Base-by-base conservation (phyloP, 2,888 invertebrate species). In the Oscheius onirici region DNA sequence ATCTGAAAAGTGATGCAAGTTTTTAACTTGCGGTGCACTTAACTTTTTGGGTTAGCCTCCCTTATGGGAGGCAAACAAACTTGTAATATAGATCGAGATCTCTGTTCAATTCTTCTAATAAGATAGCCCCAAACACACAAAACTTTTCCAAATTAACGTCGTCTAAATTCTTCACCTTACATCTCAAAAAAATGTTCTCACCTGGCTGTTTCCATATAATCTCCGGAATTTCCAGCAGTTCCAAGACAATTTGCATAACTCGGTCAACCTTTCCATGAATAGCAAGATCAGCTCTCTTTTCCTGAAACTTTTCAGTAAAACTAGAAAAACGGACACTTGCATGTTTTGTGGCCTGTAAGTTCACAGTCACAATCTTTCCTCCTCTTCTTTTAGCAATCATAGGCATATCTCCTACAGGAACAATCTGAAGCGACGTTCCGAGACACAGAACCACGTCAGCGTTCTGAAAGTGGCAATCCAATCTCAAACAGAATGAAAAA, bases 271-370 rank as follows among this genome's bases (percentile, higher is more conserved):
- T 76, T 3, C 76, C 82, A 55, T 86, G 83, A n/a, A 86, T 83
- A 13, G 82, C 77, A 26, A 86, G 65, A 67, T 83, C 83, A 2
- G 80, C 81, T 24, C 75, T 78, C 57, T 76, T 77, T 43, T 85
- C 80, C 84, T 84, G 69, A 24, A 80, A 75, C 13, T 17, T 34
- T 15, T 20, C 65, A n/a, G 15, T 40, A 49, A 17, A 10, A 6
- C n/a, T 28, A 52, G 11, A 26, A 17, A 55, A 26, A 3, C 28
- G 24, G 5, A 6, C 1, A 90, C 91, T 91, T 90, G 94, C 95
- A 90, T 95, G 94, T 91, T 97, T 96, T 2, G 97, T 99, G n/a
- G 94, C 93, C 88, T 99, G 99, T 67, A 99, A 90, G 90, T 99
- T 99, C 77, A 97, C 91, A 3, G 66, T 66, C 3, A 66, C 54